Conservation (phyloP, 2,797 vertebrate genomes). For the Loriculus beryllinus region DNA sequence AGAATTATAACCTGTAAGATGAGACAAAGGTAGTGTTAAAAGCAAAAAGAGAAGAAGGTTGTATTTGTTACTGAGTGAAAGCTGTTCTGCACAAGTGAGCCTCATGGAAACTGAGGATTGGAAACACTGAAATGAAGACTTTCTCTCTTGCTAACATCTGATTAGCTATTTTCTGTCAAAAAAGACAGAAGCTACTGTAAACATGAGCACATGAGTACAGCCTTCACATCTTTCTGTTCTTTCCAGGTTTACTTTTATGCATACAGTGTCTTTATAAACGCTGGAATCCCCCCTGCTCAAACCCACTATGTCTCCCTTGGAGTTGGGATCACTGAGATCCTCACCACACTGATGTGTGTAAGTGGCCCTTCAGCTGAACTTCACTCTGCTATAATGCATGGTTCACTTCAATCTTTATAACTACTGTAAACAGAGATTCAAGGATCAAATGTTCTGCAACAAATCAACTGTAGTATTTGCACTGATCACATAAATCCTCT, state of each 20-base stretch:
- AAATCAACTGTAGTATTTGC: neutral
- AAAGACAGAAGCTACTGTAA: neutral
- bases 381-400: neutral
- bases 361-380: conserved; percentile 57
- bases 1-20: neutral
- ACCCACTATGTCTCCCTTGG: conserved; percentile 77
- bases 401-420: neutral
- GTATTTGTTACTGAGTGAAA: neutral
- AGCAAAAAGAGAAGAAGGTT: neutral
- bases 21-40: neutral
- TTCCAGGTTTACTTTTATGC: conserved; percentile 84
- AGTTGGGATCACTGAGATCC: conserved; percentile 75
- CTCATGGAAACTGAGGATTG: conserved; percentile 15
- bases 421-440: neutral
- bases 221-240: neutral
- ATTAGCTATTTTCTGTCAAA: neutral
- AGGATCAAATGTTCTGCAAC: neutral
- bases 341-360: conserved; percentile 76
- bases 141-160: conserved; percentile 55
- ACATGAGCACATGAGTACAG: neutral
- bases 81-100: neutral
- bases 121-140: conserved; percentile 10
- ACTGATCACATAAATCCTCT: neutral
- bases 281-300: conserved; percentile 76
- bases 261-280: conserved; percentile 77